phyloP scores from a whole-genome alignment of 2,888 invertebrate genomes.

The Pammene fasciana region DNA sequence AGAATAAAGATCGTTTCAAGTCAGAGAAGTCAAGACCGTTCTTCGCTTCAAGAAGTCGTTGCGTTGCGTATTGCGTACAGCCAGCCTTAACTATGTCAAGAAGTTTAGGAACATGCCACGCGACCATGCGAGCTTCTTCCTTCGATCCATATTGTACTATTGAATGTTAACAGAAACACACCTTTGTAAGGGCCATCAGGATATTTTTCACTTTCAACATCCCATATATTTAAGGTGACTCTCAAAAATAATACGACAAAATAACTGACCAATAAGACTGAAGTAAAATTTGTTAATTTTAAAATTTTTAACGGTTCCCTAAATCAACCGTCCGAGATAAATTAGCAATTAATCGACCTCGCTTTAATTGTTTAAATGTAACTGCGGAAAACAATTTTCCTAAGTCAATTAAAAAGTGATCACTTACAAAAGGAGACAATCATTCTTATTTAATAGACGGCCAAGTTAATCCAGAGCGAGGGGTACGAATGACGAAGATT shows the following conservation, averaged over 20 bases:
- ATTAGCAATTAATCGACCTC: neutral
- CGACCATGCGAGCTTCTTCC: constrained; percentile 47
- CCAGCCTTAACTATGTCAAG: neutral
- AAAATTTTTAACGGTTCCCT: neutral
- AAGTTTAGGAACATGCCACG: neutral
- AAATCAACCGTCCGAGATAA: neutral
- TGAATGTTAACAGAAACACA: constrained; percentile 34
- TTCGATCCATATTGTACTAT: constrained; percentile 44
- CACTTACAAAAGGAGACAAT: constrained; percentile 35
- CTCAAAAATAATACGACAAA: too few species aligned
- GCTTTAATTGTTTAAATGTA: constrained; percentile 8
- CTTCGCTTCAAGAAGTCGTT: neutral
- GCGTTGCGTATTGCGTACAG: neutral
- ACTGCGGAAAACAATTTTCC: constrained; percentile 10
- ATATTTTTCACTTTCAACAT: constrained; percentile 40
- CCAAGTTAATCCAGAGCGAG: constrained; percentile 26
- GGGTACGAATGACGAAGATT: neutral
- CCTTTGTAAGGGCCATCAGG: constrained; percentile 40
- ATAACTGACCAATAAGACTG: neutral
- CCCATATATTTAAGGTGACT: too few species aligned
- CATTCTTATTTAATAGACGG: constrained; percentile 32
- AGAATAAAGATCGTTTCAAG: too few species aligned
- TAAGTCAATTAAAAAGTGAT: constrained; percentile 22
- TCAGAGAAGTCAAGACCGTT: too few species aligned
- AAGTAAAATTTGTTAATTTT: neutral